phyloP scores from a whole-genome alignment of 2,113 vertebrate species.

The Tonatia bakeri region DNA sequence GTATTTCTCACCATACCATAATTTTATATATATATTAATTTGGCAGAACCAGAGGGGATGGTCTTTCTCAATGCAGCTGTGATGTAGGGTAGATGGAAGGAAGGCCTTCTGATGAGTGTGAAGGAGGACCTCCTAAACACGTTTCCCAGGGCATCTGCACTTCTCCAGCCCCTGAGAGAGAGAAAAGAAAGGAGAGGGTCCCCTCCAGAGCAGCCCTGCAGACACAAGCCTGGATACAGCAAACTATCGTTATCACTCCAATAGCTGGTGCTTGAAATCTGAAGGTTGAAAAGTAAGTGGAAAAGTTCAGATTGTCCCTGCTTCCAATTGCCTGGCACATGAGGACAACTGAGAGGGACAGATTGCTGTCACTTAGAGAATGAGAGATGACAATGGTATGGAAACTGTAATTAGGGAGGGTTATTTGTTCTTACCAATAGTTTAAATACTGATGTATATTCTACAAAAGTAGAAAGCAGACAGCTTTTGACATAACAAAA shows the following conservation, averaged over 20 bases:
- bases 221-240: neutral
- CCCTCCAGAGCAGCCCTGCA: neutral
- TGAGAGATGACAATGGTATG: neutral
- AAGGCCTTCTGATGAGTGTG: neutral
- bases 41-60: neutral
- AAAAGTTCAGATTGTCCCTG: neutral
- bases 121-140: neutral
- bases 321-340: neutral
- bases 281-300: neutral
- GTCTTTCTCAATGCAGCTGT: neutral
- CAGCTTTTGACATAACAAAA: neutral
- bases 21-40: neutral
- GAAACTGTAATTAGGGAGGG: neutral
- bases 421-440: neutral
- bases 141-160: neutral
- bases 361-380: constrained; percentile 43
- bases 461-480: neutral
- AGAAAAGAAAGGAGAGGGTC: neutral
- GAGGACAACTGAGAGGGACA: neutral
- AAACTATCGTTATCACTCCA: neutral
- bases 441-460: neutral
- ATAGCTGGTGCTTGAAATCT: neutral
- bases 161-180: neutral
- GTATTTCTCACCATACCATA: neutral
- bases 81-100: neutral